Evolutionary conservation across 1,140 invertebrate species (phyloP), one percentile per base, ranked within the genome.

Genomic region (Sarcophaga bullata): DNA sequence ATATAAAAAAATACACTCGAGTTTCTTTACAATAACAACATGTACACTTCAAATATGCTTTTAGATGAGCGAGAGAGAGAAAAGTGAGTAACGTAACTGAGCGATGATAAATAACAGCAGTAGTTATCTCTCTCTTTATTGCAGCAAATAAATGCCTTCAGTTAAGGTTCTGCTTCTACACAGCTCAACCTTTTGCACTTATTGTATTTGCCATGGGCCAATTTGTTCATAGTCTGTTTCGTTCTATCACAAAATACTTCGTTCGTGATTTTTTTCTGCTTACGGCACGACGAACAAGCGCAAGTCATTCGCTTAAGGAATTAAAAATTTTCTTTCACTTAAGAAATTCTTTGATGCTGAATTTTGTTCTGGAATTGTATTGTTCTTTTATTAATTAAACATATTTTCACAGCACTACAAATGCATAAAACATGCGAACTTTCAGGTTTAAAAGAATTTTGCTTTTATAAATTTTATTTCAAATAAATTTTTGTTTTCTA

Each of bases 1-100:
- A 68, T 68, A 68, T 37, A 37, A 37, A 37, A 37, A 19, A 68
- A 68, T 8, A 68, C 62, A 68, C 62, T 68, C 62, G 62, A 17
- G 62, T 68, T 68, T 68, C 19, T 68, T 68, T 68, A 68, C 62
- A 68, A 68, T 68, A 68, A 68, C 62, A 68, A 68, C 62, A 58
- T n/a, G 54, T 68, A 68, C 62, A 68, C 62, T 68, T 19, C 62
- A 68, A 68, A 25, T 68, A 68, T 68, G 54, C 15, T 25, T 68
- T 25, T 7, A 37, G 25, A 37, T 37, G 25, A 37, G 25, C 25
- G 7, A 68, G 62, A 68, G 17, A 19, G 62, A 68, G 15, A 68
- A 9, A 68, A 19, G 4, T 37, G 25, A 15, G 54, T 62, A n/a
- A 62, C 10, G 62, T 9, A 19, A 19, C 8, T 68, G 25, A 37